Evolutionary conservation across 92 coral and sea anemone genomes (phyloP), one percentile per base, ranked within the genome.

Genomic region (Ricordea florida): DNA sequence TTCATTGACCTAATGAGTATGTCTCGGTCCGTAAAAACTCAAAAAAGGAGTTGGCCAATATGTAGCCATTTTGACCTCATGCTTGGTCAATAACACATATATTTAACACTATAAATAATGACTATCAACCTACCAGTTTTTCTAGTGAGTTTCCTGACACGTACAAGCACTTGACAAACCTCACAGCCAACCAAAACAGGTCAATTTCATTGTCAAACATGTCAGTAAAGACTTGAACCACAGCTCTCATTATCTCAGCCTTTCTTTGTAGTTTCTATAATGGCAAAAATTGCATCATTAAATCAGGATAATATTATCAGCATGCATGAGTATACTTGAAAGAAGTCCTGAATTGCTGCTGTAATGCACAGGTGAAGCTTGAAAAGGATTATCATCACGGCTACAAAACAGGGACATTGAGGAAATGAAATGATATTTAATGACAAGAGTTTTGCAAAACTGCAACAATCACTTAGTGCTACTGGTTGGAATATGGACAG

Each of bases 151-250:
- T 57, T 37, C 62, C 76, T 22, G 63, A 84, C 36, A 83, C 83
- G 69, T 91, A 83, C 62, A 91, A 87, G 11, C 89, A 72, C 71
- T 92, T 90, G 21, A 92, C 77, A 68, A 94, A 94, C 64, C 64
- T 88, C 20, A 72, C 75, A 24, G 98, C 85, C 76, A 87, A 29
- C 94, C 97, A 94, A 75, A 78, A 94, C 8, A 92, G 69, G 43
- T 94, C 98, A 46, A 72, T 83, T 32, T 80, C 77, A 48, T 92
- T 84, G 34, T 92, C 98, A 88, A 94, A 94, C 85, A 94, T 94
- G 42, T 89, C 91, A 9, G 69, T 82, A 76, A 94, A 92, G 27
- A 94, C 89, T 40, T 58, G 64, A 59, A 93, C 97, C 20, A 92
- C 85, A 16, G 83, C 61, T 48, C 67, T 72, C 66, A 94, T 60